Evolutionary conservation across 2,113 vertebrate genomes (phyloP).

Genomic region (Oophaga pumilio): DNA sequence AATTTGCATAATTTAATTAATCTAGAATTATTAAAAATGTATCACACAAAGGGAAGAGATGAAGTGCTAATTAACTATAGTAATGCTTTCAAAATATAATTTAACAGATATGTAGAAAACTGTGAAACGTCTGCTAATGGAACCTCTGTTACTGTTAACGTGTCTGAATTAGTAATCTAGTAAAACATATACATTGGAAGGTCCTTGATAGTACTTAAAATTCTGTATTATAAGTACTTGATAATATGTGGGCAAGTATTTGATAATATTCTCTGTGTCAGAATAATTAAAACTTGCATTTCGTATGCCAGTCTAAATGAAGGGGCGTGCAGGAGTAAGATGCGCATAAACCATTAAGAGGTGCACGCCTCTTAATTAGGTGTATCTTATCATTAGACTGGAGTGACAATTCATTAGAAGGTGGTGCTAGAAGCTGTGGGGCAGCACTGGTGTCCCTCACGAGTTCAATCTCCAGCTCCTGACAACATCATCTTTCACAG

Average conservation of each 20-base stretch:
- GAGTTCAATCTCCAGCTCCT: too few species aligned
- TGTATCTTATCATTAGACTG: too few species aligned
- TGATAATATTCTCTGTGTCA: neutral
- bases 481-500: too few species aligned
- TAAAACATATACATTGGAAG: neutral
- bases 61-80: neutral
- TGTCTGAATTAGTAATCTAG: neutral
- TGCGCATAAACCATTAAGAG: too few species aligned
- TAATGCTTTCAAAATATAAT: conserved; percentile 20
- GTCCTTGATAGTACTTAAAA: neutral
- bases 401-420: too few species aligned
- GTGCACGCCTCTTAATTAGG: too few species aligned
- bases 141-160: conserved; percentile 12
- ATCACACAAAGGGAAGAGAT: neutral
- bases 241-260: neutral
- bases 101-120: neutral
- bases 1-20: conserved; percentile 16
- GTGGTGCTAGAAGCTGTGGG: too few species aligned
- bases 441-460: too few species aligned
- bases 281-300: too few species aligned
- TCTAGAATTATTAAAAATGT: conserved; percentile 39
- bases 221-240: neutral
- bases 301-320: too few species aligned
- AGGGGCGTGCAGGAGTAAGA: too few species aligned
- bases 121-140: neutral